Base-by-base conservation (phyloP, 2,888 invertebrate genomes). In the Eilema caniola region DNA sequence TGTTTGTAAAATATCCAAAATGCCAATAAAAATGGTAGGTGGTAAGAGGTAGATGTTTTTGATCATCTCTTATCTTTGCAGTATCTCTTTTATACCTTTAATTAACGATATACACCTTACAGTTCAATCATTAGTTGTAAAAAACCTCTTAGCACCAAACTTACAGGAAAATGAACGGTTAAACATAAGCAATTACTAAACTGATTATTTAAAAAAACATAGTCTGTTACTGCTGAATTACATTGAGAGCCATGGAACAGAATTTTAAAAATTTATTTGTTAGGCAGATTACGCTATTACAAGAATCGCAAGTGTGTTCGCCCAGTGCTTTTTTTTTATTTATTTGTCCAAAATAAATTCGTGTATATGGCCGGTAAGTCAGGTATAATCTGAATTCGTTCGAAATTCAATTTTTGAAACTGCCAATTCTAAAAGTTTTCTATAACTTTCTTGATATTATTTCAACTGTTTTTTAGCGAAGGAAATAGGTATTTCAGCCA, bases 401-500 rank as follows among this genome's bases (percentile, higher is more conserved):
- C 60, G 62, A 71, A 72, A 75, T 80, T 77, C 72, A 72, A 66
- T 33, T 61, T 74, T 56, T 24, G 16, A 62, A 53, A 62, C 31
- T 66, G 67, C 66, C 53, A 53, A 31, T 61, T 33, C n/a, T 33
- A 12, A 63, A 66, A 24, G 47, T 64, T 62, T 12, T 66, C 70
- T 66, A 57, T 24, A 37, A 69, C 70, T 31, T 67, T 66, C 61
- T 59, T 70, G 69, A 53, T 66, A 53, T 66, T 72, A 70, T 65
- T 70, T 74, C 31, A 66, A 61, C 28, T 76, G 62, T 69, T 60
- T 77, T 72, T 82, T 85, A 85, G 89, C 86, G 85, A 88, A 89
- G 88, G 88, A 88, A 82, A 86, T n/a, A 87, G 85, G 87, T 82
- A 84, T 86, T 87, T 89, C 86, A 90, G 91, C 93, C 92, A 89